Evolutionary conservation across 2,113 vertebrate species (phyloP), one percentile per base, ranked within the genome.

Genomic region (Phainopepla nitens): DNA sequence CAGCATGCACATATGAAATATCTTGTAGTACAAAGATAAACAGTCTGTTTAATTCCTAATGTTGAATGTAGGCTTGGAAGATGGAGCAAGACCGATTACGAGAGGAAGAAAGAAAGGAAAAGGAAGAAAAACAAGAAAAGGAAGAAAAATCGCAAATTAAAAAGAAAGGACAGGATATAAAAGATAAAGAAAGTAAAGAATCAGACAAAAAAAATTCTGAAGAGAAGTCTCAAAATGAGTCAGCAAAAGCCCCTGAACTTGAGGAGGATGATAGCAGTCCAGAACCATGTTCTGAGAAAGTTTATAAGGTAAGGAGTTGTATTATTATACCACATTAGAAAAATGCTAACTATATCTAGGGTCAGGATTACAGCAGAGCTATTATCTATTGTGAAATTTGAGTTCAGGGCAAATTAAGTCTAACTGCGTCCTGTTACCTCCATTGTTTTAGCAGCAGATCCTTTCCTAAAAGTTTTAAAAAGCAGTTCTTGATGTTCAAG

Each of bases 21-120:
- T 4, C 65, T 50, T 51, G 6, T 68, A 62, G 29, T 45, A 53
- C 31, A 82, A 76, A 89, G n/a, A 90, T 29, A 72, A 47, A 56
- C 9, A 33, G 35, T 86, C 17, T 68, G 44, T 64, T 90, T 47
- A 73, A 71, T 71, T 91, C 39, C 51, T 86, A 22, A 89, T 36
- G 28, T 75, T 77, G 58, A 66, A 71, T 89, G 14, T 76, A 99
- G 98, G 98, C 98, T 29, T 98, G 98, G 98, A 98, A 98, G 91
- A 89, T 97, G 61, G 97, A 98, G 45, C 98, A 98, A 79, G 96
- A 98, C 1, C 93, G 13, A 28, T 80, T 98, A 60, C 97, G 84
- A 81, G 98, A 98, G 82, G 98, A 98, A 78, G 97, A 98, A 36
- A 66, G 94, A 57, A 98, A 98, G 93, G 92, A 95, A 33, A 97